Percentiles rank a stretch among this genome's conserved stretches.
phyloP scores from a whole-genome alignment of 30 jellyfish, hydroid and myxozoan genomes.

The Turritopsis rubra region DNA sequence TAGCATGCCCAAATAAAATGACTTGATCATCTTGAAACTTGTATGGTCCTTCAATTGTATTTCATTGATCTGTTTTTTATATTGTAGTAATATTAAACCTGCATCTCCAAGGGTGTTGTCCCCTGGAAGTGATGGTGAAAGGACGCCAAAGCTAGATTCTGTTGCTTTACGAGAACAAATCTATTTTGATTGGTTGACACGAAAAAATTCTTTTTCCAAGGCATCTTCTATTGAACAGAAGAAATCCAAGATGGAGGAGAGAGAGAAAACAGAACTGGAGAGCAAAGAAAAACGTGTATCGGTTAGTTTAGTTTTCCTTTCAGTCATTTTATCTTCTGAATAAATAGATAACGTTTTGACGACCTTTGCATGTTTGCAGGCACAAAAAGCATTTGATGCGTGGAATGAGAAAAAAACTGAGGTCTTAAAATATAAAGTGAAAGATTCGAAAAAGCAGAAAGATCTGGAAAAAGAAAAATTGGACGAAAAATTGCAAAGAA shows the following conservation, averaged over 20 bases:
- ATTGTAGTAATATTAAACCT: slow-evolving; percentile 17
- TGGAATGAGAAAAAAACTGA: slow-evolving; percentile 53
- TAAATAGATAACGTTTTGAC: no score
- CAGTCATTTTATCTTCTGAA: neutral
- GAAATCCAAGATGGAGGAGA: slow-evolving; percentile 17
- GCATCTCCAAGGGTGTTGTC: slow-evolving; percentile 5
- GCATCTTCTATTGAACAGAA: slow-evolving; percentile 11
- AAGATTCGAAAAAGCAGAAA: slow-evolving; percentile 25
- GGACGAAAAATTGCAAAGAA: slow-evolving; percentile 61
- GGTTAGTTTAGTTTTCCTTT: neutral
- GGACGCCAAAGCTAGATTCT: neutral
- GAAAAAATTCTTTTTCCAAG: slow-evolving; percentile 32
- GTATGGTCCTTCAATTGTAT: no score
- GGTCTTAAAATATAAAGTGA: slow-evolving; percentile 24
- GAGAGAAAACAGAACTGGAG: slow-evolving; percentile 15
- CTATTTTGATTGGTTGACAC: slow-evolving; percentile 69
- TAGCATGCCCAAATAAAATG: no score
- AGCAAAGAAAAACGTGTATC: neutral
- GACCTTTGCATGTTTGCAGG: no score
- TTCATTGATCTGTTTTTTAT: no score
- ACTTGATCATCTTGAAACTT: no score
- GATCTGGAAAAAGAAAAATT: slow-evolving; percentile 39
- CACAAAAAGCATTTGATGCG: slow-evolving; percentile 73
- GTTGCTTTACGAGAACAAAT: slow-evolving; percentile 61
- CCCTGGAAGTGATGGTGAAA: neutral